Percentiles rank a stretch among this genome's conserved stretches.
phyloP scores from a whole-genome alignment of 2,888 invertebrate species.

The Leucophenga maculata region DNA sequence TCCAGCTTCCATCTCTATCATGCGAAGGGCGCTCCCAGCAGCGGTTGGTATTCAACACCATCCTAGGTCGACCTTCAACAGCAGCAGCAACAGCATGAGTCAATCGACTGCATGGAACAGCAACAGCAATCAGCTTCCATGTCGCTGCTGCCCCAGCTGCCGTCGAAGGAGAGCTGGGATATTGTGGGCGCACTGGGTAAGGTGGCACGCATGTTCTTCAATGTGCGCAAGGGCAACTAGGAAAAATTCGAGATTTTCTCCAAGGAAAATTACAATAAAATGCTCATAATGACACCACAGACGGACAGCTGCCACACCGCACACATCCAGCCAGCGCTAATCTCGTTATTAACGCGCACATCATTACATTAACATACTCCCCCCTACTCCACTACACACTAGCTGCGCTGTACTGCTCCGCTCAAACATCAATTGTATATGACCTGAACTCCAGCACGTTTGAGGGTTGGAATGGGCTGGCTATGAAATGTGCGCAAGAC shows the following conservation, averaged over 20 bases:
- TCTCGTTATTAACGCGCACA: conserved; percentile 34
- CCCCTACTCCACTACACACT: not conserved
- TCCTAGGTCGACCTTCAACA: conserved; percentile 75
- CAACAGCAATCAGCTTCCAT: conserved; percentile 28
- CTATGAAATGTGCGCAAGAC: not conserved
- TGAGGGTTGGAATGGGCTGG: not conserved
- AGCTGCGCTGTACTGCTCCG: not conserved
- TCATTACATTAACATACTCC: conserved; percentile 30
- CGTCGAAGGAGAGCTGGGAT: conserved; percentile 59
- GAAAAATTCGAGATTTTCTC: not conserved
- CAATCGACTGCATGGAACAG: conserved; percentile 2
- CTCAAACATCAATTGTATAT: not conserved
- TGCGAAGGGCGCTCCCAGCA: conserved; percentile 77
- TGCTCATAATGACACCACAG: conserved; percentile 30
- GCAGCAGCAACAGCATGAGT: conserved; percentile 29
- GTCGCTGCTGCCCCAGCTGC: conserved; percentile 14
- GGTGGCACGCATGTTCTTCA: conserved; percentile 68
- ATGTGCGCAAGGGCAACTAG: conserved; percentile 57
- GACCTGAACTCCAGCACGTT: not conserved
- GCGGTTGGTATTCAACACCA: conserved; percentile 85
- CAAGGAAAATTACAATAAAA: conserved; percentile 40
- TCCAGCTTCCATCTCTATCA: conserved; percentile 91
- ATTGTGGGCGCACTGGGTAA: conserved; percentile 66
- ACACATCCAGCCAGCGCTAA: conserved; percentile 32
- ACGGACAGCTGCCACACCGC: conserved; percentile 4